Base-by-base conservation (phyloP, 2,888 invertebrate species). In the Hedychridium roseum region DNA sequence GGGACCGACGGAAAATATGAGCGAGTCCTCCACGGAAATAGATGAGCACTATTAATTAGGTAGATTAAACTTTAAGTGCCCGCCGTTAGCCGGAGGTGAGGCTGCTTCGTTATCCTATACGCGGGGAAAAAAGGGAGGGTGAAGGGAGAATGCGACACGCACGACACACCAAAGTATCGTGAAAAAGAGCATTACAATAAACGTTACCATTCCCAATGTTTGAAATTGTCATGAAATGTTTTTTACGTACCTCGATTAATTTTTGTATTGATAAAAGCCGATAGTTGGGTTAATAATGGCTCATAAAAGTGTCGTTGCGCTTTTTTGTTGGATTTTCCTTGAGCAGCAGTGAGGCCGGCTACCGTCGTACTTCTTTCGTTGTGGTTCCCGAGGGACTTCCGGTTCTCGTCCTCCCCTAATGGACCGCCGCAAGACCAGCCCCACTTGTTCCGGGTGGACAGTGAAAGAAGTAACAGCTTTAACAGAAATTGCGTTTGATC, bases 31-130 rank as follows among this genome's bases (percentile, higher is more conserved):
- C 61, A 43, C 50, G 58, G 63, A 70, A 71, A 73, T 73, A 64
- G 68, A 73, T 67, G 74, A 68, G 70, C 60, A 65, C 70, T 70
- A 73, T 74, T 74, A 74, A 73, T 74, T 74, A 73, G 66, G 64
- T 64, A 71, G 69, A 74, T 74, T 73, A 73, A 73, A 71, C 64
- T 68, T 64, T 60, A 69, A 71, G 69, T 70, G 65, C 60, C 57
- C 60, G 50, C 69, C 67, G 64, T 70, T 71, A 71, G 61, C 60
- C 47, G 48, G 50, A 34, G 53, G 46, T 60, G 54, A 49, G 54
- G 57, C 52, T 48, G 54, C 55, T 58, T 61, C 51, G 56, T 59
- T 60, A 61, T 64, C 63, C 58, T 56, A n/a, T n/a, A n/a, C n/a
- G n/a, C n/a, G n/a, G n/a, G n/a, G n/a, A n/a, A n/a, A n/a, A n/a